These are phyloP conservation scores for Brachymystax lenok DNA, from an alignment of 2,797 vertebrate species.

Conservation along the genomic window DNA sequence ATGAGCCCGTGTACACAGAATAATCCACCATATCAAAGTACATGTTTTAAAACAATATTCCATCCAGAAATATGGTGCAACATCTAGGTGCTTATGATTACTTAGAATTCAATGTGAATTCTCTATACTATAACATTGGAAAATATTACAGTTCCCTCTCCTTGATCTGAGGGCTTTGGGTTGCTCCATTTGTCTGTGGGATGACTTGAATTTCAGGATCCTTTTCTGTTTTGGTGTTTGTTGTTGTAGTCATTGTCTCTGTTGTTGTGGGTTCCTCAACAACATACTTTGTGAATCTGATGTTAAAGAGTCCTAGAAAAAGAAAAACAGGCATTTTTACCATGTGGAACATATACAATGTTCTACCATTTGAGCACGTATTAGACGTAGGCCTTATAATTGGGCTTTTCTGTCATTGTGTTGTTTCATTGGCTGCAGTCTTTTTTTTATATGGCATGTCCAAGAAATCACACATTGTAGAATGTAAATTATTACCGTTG, in stretches of 20 bases:
- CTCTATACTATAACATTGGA: not conserved
- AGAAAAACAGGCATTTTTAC: not conserved
- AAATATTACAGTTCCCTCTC: conserved; percentile 69
- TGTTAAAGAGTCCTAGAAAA: conserved; percentile 63
- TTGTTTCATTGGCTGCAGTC: not conserved
- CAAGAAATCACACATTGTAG: not conserved
- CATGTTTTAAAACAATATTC: no score
- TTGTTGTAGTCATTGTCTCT: conserved; percentile 52
- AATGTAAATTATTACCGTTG: conserved; percentile 23
- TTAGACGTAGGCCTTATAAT: not conserved
- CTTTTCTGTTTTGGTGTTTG: conserved; percentile 5
- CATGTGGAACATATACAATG: no score
- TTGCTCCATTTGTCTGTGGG: conserved; percentile 16
- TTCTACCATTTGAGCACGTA: not conserved
- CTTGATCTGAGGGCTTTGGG: conserved; percentile 46
- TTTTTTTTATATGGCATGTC: not conserved
- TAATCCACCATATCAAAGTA: no score
- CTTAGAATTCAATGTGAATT: not conserved
- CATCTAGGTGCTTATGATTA: not conserved
- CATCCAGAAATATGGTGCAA: no score
- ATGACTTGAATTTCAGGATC: conserved; percentile 18
- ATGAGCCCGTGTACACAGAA: no score
- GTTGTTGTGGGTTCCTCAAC: conserved; percentile 46
- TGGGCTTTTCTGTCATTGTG: not conserved
- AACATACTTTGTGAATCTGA: conserved; percentile 67